These are phyloP conservation scores for Catharus bicknelli DNA, from an alignment of 2,113 vertebrate genomes.

Conservation along the genomic window DNA sequence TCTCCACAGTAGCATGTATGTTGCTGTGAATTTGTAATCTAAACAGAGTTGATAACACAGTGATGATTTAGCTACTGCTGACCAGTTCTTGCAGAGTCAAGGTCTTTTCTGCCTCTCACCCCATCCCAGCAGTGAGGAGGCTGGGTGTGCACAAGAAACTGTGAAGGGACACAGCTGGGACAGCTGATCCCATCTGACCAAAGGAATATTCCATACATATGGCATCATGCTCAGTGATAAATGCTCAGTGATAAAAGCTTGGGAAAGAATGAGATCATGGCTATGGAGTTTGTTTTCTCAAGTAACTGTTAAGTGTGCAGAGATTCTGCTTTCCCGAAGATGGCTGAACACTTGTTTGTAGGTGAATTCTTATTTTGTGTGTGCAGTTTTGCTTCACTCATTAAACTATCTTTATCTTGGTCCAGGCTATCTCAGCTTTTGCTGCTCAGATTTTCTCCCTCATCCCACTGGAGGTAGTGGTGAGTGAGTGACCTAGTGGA, in stretches of 20 bases:
- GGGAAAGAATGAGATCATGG: background rate
- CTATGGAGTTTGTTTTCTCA: background rate
- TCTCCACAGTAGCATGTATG: background rate
- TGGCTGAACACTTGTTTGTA: background rate
- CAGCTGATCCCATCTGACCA: background rate
- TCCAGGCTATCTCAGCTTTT: background rate
- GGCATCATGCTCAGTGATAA: background rate
- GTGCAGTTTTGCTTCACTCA: background rate
- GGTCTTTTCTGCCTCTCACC: background rate
- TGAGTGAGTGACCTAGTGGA: accelerated
- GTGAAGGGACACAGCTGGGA: background rate
- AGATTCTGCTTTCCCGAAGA: background rate
- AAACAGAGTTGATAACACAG: background rate
- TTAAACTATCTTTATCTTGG: background rate
- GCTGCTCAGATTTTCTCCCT: background rate
- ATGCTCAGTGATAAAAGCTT: background rate
- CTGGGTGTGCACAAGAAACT: background rate
- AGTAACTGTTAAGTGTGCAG: background rate
- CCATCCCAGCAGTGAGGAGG: background rate
- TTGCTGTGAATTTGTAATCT: background rate
- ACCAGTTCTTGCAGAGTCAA: background rate
- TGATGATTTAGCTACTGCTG: background rate
- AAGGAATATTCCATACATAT: background rate
- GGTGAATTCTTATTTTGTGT: background rate
- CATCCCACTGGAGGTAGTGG: accelerated